Evolutionary conservation across 2,113 vertebrate species (phyloP), one percentile per base, ranked within the genome.

Genomic region (Thamnophis sirtalis): DNA sequence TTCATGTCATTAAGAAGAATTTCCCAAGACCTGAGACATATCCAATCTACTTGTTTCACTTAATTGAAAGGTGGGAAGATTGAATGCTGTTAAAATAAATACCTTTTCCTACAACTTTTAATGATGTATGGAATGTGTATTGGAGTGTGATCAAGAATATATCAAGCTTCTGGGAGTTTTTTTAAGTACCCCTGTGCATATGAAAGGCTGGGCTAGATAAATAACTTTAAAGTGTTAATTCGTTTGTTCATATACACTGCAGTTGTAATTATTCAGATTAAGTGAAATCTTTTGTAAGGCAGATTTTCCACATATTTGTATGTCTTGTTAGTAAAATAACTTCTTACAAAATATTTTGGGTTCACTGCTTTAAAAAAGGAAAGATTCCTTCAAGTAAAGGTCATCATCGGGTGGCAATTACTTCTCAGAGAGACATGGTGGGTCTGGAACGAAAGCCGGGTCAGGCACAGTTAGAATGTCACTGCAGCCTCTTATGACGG

Each of bases 11-110:
- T 91, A 58, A 85, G 68, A 5, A 73, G 85, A 28, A 53, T 51
- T 15, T 68, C n/a, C 50, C 6, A 38, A 87, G 11, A 10, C n/a
- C 9, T 63, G 11, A 68, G 28, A n/a, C 63, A 6, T 68, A 68
- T n/a, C 4, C 28, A 68, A 26, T 13, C 38, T 85, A 28, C 50
- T 49, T 53, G 11, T 91, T 91, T 38, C 11, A 50, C 53, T 91
- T 87, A 87, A 68, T 26, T 91, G 85, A 63, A 87, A 68, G 48
- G n/a, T 91, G 6, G 43, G 63, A 91, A 68, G 90, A 19, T 87
- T 38, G n/a, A 68, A 28, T 38, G 21, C 49, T 68, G 21, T 87
- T 91, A 43, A 87, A 87, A 58, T 1, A 68, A 87, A 21, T 68
- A 87, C 49, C 55, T 63, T 28, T 87, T 86, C 22, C 7, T 50